Evolutionary conservation across 1,140 invertebrate genomes (phyloP).

Genomic region (Orchesella cincta): DNA sequence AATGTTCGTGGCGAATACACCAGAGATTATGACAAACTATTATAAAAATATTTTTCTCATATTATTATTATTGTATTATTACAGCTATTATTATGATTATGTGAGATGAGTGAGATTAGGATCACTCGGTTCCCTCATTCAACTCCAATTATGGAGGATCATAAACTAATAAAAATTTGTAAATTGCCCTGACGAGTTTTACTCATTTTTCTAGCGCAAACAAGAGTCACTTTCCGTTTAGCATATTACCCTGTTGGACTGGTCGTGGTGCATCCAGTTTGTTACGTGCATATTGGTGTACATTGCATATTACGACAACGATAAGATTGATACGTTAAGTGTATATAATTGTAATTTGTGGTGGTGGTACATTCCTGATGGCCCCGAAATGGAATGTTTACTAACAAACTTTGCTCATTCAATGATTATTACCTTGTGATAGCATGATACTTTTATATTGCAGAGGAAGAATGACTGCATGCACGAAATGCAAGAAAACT

Average conservation of each 20-base stretch:
- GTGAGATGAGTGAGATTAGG: slow-evolving; percentile 20
- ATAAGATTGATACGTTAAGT: too few species aligned
- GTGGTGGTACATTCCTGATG: too few species aligned
- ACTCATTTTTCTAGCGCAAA: slow-evolving; percentile 31
- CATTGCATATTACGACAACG: too few species aligned
- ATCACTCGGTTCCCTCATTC: slow-evolving; percentile 38
- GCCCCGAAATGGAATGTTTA: too few species aligned
- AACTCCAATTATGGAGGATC: slow-evolving; percentile 41
- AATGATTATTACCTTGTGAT: too few species aligned
- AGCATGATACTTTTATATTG: too few species aligned
- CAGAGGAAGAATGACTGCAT: too few species aligned
- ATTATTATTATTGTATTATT: slow-evolving; percentile 18
- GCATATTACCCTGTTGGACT: not conserved
- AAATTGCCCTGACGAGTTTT: slow-evolving; percentile 34
- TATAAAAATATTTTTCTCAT: not conserved
- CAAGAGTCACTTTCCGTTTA: not conserved
- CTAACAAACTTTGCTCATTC: too few species aligned
- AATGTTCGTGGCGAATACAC: too few species aligned
- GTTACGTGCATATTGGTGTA: not conserved
- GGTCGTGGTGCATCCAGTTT: not conserved
- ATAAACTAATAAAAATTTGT: slow-evolving; percentile 42
- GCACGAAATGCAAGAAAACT: too few species aligned
- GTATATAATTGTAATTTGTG: too few species aligned
- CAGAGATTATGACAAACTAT: not conserved
- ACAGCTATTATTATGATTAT: slow-evolving; percentile 25